Evolutionary conservation across 2,888 invertebrate species (phyloP).

Genomic region (Oxystoma pomonae): DNA sequence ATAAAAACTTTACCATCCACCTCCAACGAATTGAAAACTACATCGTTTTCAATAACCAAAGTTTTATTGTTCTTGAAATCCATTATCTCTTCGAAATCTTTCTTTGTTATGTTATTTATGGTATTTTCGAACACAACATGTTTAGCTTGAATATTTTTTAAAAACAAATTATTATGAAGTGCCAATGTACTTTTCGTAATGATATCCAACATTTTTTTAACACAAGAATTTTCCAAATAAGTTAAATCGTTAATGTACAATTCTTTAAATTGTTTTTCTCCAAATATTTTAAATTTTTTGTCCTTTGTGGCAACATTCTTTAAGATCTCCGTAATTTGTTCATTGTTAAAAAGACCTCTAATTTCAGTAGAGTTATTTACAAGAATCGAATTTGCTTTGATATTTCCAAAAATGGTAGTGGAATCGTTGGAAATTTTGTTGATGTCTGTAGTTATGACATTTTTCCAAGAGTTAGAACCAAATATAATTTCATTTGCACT

Average conservation of each 20-base stretch:
- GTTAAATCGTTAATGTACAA: constrained; percentile 34
- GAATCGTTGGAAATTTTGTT: no score
- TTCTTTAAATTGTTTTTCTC: constrained; percentile 36
- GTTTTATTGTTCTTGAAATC: constrained; percentile 38
- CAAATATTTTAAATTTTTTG: constrained; percentile 25
- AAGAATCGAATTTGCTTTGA: neutral
- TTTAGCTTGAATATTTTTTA: constrained; percentile 37
- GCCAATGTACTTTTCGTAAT: constrained; percentile 22
- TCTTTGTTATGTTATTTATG: constrained; percentile 46
- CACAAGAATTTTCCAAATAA: constrained; percentile 24
- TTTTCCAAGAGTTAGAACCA: neutral
- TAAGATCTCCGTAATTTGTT: constrained; percentile 36
- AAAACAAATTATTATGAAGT: constrained; percentile 25
- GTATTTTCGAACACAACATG: constrained; percentile 44
- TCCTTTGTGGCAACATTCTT: constrained; percentile 37
- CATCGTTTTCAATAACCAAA: constrained; percentile 37
- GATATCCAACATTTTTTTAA: constrained; percentile 12
- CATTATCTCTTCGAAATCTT: constrained; percentile 47
- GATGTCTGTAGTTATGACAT: neutral
- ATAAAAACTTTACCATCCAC: constrained; percentile 40
- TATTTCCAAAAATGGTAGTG: neutral
- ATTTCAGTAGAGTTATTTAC: constrained; percentile 9
- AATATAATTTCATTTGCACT: neutral
- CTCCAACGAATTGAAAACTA: constrained; percentile 38
- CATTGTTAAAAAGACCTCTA: constrained; percentile 34